Evolutionary conservation across 2,113 vertebrate species (phyloP).

Genomic region (Pachycephala philippinensis): DNA sequence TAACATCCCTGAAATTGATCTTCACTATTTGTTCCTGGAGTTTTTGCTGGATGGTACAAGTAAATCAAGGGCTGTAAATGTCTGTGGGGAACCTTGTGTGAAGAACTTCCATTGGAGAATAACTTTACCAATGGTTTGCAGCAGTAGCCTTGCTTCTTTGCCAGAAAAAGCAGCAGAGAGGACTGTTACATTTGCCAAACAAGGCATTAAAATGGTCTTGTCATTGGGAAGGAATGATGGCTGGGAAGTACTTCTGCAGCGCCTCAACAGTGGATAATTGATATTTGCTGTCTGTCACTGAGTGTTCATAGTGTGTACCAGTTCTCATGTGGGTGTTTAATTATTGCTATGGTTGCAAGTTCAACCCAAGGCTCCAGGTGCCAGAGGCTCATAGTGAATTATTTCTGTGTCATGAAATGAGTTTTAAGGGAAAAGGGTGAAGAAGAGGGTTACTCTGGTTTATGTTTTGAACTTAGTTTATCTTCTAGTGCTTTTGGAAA

Average conservation of each 20-base stretch:
- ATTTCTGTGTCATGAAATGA: background rate
- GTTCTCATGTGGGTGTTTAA: background rate
- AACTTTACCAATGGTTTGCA: background rate
- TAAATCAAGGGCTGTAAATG: background rate
- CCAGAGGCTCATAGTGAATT: background rate
- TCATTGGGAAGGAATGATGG: background rate
- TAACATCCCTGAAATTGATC: background rate
- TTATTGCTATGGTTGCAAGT: background rate
- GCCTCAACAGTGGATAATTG: background rate
- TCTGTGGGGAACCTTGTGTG: background rate
- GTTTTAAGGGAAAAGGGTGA: background rate
- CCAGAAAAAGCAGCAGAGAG: background rate
- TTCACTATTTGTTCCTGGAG: background rate
- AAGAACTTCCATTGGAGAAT: background rate
- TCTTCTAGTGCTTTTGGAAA: background rate
- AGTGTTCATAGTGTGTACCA: background rate
- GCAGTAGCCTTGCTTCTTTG: background rate
- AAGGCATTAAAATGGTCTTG: rapidly evolving
- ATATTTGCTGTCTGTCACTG: background rate
- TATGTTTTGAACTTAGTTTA: background rate
- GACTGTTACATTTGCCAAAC: background rate
- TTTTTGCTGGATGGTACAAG: background rate
- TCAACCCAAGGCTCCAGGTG: background rate
- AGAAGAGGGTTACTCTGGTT: background rate
- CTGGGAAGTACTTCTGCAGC: background rate